Base-by-base conservation (phyloP, 2,113 vertebrate genomes). In the Cynocephalus volans region DNA sequence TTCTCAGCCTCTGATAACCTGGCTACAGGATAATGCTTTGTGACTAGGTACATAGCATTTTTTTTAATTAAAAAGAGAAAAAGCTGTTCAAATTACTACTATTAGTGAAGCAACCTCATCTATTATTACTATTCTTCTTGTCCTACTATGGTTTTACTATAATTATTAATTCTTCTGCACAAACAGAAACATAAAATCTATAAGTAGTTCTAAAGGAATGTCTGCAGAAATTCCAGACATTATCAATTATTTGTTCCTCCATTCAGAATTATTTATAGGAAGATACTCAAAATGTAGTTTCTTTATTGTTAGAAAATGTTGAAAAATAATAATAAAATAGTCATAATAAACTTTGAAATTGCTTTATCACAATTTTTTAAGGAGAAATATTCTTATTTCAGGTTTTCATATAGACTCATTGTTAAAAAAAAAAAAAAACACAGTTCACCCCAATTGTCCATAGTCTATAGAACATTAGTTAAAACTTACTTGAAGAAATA, bases 41-140 rank as follows among this genome's bases (percentile, higher is more conserved):
- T 69, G 11, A 84, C 89, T 19, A 41, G 4, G 41, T 41, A 4
- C 41, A 41, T 41, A 67, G 15, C 41, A 75, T 31, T 36, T 70
- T 70, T 89, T 96, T 76, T 62, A 84, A 24, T 72, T 33, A 64
- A 84, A 7, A 26, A 65, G 14, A 64, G 18, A 62, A 95, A 89
- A 48, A 83, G 12, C 1, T 45, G 8, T 77, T 72, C 58, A 0
- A 83, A n/a, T 76, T 54, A 72, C 52, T n/a, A 19, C 31, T 93
- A 62, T 77, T 58, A 36, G 64, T 76, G 28, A 93, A 80, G 13
- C 4, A 86, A 54, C 19, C 28, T 4, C 24, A 65, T 41, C 69
- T 76, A 15, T 41, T 76, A 84, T 41, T 48, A 60, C 2, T 21
- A 24, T 77, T 95, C 1, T 92, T 64, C 21, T 12, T 58, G 17